Conservation (phyloP, 2,888 invertebrate genomes). For the Eristalis tenax region DNA sequence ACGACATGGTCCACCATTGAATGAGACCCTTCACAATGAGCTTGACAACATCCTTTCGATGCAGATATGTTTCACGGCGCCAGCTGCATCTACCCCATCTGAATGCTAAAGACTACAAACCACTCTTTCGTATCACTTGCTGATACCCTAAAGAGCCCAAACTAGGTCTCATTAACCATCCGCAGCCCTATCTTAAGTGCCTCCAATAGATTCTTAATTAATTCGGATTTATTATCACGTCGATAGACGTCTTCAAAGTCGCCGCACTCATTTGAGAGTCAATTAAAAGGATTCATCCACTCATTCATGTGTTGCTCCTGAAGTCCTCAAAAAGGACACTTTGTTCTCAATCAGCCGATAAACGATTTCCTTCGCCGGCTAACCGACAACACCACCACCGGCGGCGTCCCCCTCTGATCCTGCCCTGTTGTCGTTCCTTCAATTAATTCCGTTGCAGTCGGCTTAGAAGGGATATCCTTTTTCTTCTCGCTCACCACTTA, state of each 20-base stretch:
- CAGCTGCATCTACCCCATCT: background rate
- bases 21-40: background rate
- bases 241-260: slow-evolving; percentile 10
- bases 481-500: background rate
- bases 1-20: too few relatives aligned
- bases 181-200: slow-evolving; percentile 18
- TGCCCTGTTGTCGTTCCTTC: slow-evolving; percentile 1
- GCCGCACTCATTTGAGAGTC: slow-evolving; percentile 9
- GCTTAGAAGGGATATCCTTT: slow-evolving; percentile 29
- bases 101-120: background rate
- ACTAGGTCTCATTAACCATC: slow-evolving; percentile 12
- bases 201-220: slow-evolving; percentile 25
- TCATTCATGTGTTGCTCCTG: background rate
- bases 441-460: slow-evolving; percentile 55
- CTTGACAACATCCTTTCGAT: background rate
- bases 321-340: slow-evolving; percentile 1
- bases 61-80: background rate
- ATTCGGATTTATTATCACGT: slow-evolving; percentile 34
- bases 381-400: background rate
- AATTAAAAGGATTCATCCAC: slow-evolving; percentile 26
- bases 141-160: background rate
- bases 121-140: background rate
- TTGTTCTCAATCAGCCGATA: slow-evolving; percentile 6
- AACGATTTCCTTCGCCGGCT: slow-evolving; percentile 37
- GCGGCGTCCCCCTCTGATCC: slow-evolving; percentile 26